A percentile compares a stretch with the other conserved stretches of the same genome.
Evolutionary conservation across 2,888 invertebrate species (phyloP).

Genomic region (Trissoscelio sp.): DNA sequence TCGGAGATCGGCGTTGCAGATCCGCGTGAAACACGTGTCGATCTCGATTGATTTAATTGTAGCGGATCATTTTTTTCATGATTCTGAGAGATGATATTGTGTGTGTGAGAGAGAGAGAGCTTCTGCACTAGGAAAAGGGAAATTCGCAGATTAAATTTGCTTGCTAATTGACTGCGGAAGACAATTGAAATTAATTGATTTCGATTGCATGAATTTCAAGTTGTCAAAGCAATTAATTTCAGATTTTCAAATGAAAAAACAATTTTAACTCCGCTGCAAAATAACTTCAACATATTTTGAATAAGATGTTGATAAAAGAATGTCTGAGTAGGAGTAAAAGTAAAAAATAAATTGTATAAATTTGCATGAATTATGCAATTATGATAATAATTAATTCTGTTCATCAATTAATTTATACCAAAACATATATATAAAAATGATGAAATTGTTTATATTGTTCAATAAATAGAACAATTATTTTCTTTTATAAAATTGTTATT

Average conservation of each 20-base stretch:
- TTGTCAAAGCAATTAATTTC: no score
- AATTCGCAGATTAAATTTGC: no score
- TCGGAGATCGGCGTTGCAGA: not conserved
- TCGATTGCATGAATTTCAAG: no score
- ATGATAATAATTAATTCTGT: not conserved
- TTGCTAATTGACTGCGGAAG: no score
- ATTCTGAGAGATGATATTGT: no score
- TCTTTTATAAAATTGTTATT: no score
- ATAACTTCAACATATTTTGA: not conserved
- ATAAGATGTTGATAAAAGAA: not conserved
- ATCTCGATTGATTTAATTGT: constrained; percentile 4
- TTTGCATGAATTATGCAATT: not conserved
- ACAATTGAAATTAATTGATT: no score
- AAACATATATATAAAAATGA: not conserved
- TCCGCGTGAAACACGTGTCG: constrained; percentile 28
- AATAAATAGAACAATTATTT: no score
- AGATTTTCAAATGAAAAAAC: no score
- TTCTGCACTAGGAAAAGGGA: no score
- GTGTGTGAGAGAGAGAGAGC: no score
- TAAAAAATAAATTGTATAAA: not conserved
- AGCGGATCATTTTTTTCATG: not conserved
- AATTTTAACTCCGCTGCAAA: not conserved
- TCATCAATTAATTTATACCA: not conserved
- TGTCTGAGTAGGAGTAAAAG: not conserved
- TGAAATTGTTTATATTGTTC: no score